Percentiles rank a stretch among this genome's conserved stretches.
phyloP scores from a whole-genome alignment of 2,113 vertebrate genomes.

The Blennius ocellaris region DNA sequence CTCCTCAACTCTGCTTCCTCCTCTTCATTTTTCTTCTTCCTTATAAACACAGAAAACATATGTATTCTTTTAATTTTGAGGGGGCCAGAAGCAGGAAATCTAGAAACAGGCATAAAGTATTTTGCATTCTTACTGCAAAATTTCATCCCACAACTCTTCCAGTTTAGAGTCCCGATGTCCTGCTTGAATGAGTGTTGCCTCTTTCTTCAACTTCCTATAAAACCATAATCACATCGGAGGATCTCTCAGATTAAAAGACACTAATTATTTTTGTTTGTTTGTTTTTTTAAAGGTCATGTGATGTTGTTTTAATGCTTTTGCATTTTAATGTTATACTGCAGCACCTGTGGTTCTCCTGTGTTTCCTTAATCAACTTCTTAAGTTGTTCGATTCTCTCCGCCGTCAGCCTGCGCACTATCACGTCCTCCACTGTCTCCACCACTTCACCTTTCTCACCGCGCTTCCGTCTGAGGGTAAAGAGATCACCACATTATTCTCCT shows the following conservation, averaged over 20 bases:
- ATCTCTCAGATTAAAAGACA: not conserved
- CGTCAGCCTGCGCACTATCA: conserved; percentile 94
- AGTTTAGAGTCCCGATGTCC: conserved; percentile 93
- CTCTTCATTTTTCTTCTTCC: conserved; percentile 89
- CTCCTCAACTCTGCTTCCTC: conserved; percentile 93
- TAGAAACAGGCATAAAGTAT: not conserved
- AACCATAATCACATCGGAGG: not conserved
- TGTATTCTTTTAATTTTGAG: not conserved
- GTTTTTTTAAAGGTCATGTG: not conserved
- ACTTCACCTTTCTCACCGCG: conserved; percentile 96
- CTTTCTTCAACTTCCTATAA: conserved; percentile 91
- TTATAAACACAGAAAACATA: conserved; percentile 41
- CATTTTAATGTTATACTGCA: not conserved
- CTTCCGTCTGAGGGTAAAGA: conserved; percentile 85
- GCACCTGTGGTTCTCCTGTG: conserved; percentile 95
- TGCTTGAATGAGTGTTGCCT: conserved; percentile 92
- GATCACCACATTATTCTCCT: not conserved
- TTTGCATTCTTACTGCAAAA: conserved; percentile 84
- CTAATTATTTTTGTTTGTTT: rapidly evolving
- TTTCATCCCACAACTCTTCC: conserved; percentile 92
- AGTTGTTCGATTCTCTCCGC: conserved; percentile 93
- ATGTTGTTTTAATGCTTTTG: not conserved
- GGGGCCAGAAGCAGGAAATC: too few species aligned
- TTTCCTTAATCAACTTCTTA: conserved; percentile 94
- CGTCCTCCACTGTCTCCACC: conserved; percentile 96